These are phyloP conservation scores for Campoletis sonorensis DNA, from an alignment of 1,140 invertebrate genomes.

Conservation along the genomic window DNA sequence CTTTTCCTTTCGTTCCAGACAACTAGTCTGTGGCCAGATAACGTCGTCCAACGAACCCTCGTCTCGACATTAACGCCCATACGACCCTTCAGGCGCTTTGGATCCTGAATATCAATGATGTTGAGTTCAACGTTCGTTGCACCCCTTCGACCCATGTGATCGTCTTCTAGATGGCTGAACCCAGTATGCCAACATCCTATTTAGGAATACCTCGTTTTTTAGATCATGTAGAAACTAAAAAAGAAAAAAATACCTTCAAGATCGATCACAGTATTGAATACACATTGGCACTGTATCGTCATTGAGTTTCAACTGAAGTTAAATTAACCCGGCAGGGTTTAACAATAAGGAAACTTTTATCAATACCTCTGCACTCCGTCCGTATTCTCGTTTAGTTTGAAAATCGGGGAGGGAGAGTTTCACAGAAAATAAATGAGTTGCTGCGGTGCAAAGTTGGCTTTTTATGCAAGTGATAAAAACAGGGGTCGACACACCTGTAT, in stretches of 20 bases:
- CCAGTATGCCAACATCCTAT: background rate
- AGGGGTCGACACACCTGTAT: slow-evolving; percentile 25
- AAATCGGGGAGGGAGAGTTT: background rate
- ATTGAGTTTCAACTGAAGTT: background rate
- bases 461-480: slow-evolving; percentile 41
- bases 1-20: slow-evolving; percentile 36
- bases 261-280: background rate
- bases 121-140: background rate
- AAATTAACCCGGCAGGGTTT: slow-evolving; percentile 35
- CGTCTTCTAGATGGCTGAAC: background rate
- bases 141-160: background rate
- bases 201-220: background rate
- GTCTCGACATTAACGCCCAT: slow-evolving; percentile 45
- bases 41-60: slow-evolving; percentile 48
- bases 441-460: slow-evolving; percentile 32
- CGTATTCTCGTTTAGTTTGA: background rate
- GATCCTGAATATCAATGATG: slow-evolving; percentile 49
- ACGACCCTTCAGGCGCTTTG: slow-evolving; percentile 23
- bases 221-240: background rate
- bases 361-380: slow-evolving; percentile 26
- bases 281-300: background rate
- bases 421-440: slow-evolving; percentile 42
- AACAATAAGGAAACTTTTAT: slow-evolving; percentile 36
- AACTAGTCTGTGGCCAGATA: slow-evolving; percentile 45
- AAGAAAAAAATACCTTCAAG: background rate